Conservation (phyloP, 37 sponge, comb jelly and placozoan genomes). For the Theonella swinhoei region DNA sequence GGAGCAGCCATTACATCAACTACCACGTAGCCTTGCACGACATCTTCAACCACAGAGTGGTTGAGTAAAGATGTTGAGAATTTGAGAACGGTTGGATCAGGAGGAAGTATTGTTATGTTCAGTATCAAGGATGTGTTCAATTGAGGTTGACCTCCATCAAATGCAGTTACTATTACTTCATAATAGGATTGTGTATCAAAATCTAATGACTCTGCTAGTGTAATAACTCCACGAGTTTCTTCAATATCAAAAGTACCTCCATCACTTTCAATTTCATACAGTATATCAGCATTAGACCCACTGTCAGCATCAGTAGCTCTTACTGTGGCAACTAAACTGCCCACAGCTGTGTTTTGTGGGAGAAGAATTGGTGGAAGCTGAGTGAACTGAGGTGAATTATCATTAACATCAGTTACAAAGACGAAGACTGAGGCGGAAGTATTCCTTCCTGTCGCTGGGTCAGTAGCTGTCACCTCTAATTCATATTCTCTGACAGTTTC, state of each 20-base stretch:
- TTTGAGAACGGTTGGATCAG: conserved; percentile 37
- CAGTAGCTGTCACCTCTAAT: conserved; percentile 46
- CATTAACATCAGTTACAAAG: conserved; percentile 54
- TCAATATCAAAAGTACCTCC: conserved; percentile 33
- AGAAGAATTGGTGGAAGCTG: background rate
- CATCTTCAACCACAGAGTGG: conserved; percentile 24
- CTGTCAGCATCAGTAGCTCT: conserved; percentile 41
- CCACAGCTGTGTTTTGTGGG: conserved; percentile 25
- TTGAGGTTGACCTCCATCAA: conserved; percentile 28
- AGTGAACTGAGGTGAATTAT: conserved; percentile 51
- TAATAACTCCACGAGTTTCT: conserved; percentile 10
- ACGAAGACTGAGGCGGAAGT: conserved; percentile 29
- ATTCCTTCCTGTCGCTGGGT: background rate
- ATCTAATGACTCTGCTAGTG: background rate
- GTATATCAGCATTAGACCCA: conserved; percentile 36
- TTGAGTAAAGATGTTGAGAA: background rate
- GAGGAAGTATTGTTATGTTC: conserved; percentile 28
- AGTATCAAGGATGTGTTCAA: conserved; percentile 11
- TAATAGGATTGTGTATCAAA: conserved; percentile 10
- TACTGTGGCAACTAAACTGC: conserved; percentile 25
- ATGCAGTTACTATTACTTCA: conserved; percentile 15
- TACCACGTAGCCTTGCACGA: conserved; percentile 10
- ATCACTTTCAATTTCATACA: conserved; percentile 22
- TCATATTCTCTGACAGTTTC: conserved; percentile 23
- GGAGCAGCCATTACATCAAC: background rate